phyloP scores from a whole-genome alignment of 2,113 vertebrate genomes.

The Trematomus loennbergii region DNA sequence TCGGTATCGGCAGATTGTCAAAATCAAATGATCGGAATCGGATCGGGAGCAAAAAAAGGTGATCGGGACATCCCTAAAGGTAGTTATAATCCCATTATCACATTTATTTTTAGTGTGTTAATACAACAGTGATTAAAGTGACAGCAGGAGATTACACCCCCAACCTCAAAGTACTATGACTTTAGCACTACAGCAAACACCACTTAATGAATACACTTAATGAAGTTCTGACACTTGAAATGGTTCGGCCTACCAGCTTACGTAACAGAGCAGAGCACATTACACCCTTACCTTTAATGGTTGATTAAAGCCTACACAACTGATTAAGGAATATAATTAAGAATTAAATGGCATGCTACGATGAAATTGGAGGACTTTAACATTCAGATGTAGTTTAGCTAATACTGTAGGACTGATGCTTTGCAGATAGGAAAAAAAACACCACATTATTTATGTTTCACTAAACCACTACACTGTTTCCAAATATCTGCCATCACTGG shows the following conservation, averaged over 20 bases:
- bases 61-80: too few species aligned
- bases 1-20: too few species aligned
- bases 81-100: neutral
- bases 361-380: neutral
- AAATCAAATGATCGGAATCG: too few species aligned
- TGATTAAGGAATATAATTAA: neutral
- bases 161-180: neutral
- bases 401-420: neutral
- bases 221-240: neutral
- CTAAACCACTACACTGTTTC: neutral
- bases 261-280: neutral
- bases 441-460: slow-evolving; percentile 9
- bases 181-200: neutral
- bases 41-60: too few species aligned
- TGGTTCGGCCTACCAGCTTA: neutral
- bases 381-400: neutral
- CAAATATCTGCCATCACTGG: slow-evolving; percentile 25
- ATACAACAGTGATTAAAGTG: neutral
- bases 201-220: neutral
- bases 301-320: neutral
- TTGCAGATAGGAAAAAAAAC: neutral
- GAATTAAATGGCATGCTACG: neutral
- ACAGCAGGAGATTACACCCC: neutral
- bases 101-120: neutral
- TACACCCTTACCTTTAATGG: neutral